A percentile compares a stretch with the other conserved stretches of the same genome.
Conservation (phyloP, 2,113 vertebrate species). For the Ahaetulla prasina region DNA sequence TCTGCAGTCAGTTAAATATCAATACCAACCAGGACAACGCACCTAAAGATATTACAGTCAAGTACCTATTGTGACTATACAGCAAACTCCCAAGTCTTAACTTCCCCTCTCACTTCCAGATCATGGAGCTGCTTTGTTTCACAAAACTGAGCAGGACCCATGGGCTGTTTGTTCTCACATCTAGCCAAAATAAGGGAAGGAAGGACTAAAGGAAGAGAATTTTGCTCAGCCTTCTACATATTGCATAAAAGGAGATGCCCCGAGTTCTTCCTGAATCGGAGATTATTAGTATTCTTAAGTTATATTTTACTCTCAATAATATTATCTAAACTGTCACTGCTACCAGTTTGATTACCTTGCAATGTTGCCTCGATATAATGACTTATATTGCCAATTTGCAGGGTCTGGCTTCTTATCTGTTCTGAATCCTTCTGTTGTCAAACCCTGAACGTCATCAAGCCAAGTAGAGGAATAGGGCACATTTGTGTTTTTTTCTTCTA, state of each 20-base stretch:
- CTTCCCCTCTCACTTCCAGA: not conserved
- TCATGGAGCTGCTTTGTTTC: not conserved
- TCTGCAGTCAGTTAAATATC: not conserved
- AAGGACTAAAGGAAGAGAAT: not conserved
- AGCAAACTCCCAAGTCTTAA: not conserved
- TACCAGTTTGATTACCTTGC: slow-evolving; percentile 74
- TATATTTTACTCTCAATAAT: not conserved
- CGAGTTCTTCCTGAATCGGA: not conserved
- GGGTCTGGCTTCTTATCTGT: slow-evolving; percentile 84
- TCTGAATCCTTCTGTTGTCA: slow-evolving; percentile 74
- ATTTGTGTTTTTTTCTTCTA: slow-evolving; percentile 52
- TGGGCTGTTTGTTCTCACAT: not conserved
- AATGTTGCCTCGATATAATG: slow-evolving; percentile 88
- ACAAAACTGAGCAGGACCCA: not conserved
- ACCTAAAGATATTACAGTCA: not conserved
- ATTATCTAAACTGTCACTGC: not conserved
- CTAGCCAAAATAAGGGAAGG: not conserved
- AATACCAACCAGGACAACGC: not conserved
- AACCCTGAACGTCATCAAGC: slow-evolving; percentile 82
- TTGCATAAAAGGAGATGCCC: not conserved
- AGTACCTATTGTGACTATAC: not conserved
- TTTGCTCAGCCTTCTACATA: not conserved
- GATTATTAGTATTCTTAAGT: not conserved
- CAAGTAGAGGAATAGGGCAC: slow-evolving; percentile 66
- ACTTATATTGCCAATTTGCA: slow-evolving; percentile 95